Base-by-base conservation (phyloP, 2,797 vertebrate genomes). In the Malurus leucopterus region DNA sequence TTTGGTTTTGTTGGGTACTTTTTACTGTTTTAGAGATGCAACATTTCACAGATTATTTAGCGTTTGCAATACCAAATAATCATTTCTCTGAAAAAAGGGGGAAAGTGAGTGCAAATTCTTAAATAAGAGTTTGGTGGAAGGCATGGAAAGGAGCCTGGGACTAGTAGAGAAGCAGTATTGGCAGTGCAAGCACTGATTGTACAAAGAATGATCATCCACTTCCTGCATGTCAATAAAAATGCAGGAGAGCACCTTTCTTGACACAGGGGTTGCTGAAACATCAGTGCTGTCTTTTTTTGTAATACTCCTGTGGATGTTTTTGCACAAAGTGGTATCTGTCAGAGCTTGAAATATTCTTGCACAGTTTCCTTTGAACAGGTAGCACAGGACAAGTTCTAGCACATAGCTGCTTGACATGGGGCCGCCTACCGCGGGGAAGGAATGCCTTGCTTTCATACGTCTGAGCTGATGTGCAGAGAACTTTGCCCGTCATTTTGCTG, bases 301-400 rank as follows among this genome's bases (percentile, higher is more conserved):
- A 87, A 88, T 81, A 67, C 79, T 91, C 77, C 54, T 38, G 74
- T 95, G 92, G 85, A 72, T 95, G 79, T 92, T 95, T 96, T 93
- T 91, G 91, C 80, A 82, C 63, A 70, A 78, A 93, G 88, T 84
- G 79, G 78, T 92, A 44, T 89, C 85, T 92, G 94, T 93, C 90
- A 92, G 86, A 94, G 77, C 94, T 92, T 94, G 92, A 94, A 94
- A 91, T 93, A 54, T 34, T 93, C 84, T 89, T 91, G 80, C 84
- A n/a, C 18, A n/a, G 90, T 69, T 92, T 72, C 69, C 89, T 96
- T 94, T 93, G 94, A 95, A 91, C 92, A 92, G 94, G 95, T 93
- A 90, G 87, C 64, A 43, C 81, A 84, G 90, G 92, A 90, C 92
- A 95, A 74, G 88, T 95, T 90, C 89, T 69, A 90, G 94, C 94